Evolutionary conservation across 2,888 invertebrate genomes (phyloP).

Genomic region (Bhutanitis thaidina): DNA sequence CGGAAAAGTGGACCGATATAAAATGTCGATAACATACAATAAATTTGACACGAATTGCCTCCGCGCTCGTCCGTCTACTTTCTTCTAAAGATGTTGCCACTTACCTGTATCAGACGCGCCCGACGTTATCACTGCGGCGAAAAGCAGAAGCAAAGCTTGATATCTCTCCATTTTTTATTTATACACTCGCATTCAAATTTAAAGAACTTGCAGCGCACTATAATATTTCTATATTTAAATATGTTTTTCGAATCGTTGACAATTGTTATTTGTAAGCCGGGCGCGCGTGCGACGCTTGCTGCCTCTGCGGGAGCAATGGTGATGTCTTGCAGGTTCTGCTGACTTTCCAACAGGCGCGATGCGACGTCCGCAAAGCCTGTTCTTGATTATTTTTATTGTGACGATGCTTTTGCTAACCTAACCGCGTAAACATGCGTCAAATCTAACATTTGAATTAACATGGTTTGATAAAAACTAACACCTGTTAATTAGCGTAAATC

Average conservation of each 20-base stretch:
- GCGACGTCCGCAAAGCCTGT: slow-evolving; percentile 21
- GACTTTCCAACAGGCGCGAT: slow-evolving; percentile 44
- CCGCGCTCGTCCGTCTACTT: slow-evolving; percentile 54
- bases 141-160: slow-evolving; percentile 50
- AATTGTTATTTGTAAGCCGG: slow-evolving; percentile 22
- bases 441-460: background rate
- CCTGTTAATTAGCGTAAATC: background rate
- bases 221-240: slow-evolving; percentile 14
- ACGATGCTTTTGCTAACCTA: background rate
- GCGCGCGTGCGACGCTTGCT: slow-evolving; percentile 50
- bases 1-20: slow-evolving; percentile 6
- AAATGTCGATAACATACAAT: slow-evolving; percentile 3
- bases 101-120: slow-evolving; percentile 65
- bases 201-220: slow-evolving; percentile 13
- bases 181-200: slow-evolving; percentile 16
- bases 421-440: background rate
- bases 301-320: slow-evolving; percentile 58
- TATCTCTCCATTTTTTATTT: slow-evolving; percentile 48
- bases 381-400: slow-evolving; percentile 22
- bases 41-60: slow-evolving; percentile 27
- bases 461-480: background rate
- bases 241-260: slow-evolving; percentile 19
- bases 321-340: slow-evolving; percentile 37
- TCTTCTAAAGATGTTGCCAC: slow-evolving; percentile 48
- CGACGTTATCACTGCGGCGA: slow-evolving; percentile 50